Percentiles rank a stretch among this genome's conserved stretches.
These are phyloP conservation scores for Tolypeutes matacus DNA, from an alignment of 2,797 vertebrate genomes.

Conservation along the genomic window DNA sequence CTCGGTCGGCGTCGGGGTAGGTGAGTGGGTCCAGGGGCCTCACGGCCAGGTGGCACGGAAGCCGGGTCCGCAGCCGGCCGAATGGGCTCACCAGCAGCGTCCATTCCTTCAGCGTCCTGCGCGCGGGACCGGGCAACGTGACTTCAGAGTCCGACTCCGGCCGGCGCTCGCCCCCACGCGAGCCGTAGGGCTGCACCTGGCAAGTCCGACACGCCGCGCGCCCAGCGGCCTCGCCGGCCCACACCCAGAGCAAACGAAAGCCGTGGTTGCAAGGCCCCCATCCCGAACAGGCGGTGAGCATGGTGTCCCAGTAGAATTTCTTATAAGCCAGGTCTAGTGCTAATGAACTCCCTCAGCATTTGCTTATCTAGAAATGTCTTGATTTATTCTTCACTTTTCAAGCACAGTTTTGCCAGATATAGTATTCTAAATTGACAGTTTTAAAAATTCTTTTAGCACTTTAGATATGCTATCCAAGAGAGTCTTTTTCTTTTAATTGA, in stretches of 20 bases:
- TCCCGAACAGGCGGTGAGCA: not conserved
- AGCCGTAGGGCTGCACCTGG: not conserved
- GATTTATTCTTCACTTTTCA: no score
- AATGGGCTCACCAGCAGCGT: slow-evolving; percentile 91
- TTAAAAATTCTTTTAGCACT: no score
- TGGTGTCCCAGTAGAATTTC: not conserved
- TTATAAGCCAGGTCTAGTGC: no score
- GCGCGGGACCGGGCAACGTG: not conserved
- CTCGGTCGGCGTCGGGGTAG: slow-evolving; percentile 90
- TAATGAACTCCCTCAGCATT: no score
- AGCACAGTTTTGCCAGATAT: no score
- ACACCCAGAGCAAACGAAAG: not conserved
- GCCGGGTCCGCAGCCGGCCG: slow-evolving; percentile 88
- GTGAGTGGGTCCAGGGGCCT: slow-evolving; percentile 91
- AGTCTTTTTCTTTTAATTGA: not conserved
- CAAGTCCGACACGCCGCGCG: not conserved
- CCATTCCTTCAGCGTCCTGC: slow-evolving; percentile 87
- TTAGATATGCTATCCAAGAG: not conserved
- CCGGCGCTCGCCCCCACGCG: not conserved
- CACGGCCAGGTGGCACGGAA: slow-evolving; percentile 92
- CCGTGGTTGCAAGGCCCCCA: not conserved
- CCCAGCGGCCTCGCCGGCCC: not conserved
- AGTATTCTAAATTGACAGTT: no score
- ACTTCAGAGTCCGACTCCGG: not conserved
- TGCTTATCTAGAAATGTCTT: no score